phyloP scores from a whole-genome alignment of 2,888 invertebrate genomes.

The Ectropis crepuscularia region DNA sequence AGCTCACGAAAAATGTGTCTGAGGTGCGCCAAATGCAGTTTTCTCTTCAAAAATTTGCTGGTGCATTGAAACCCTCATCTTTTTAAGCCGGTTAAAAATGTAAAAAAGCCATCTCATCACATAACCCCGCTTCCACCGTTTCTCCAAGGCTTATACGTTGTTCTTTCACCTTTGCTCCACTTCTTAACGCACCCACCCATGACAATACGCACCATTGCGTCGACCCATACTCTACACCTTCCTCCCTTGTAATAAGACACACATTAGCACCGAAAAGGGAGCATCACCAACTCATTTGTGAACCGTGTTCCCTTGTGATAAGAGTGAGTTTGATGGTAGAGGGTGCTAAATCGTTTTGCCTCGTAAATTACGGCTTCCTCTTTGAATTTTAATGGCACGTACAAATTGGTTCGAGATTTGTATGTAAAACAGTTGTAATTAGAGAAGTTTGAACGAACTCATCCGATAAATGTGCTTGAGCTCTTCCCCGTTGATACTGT shows the following conservation, averaged over 20 bases:
- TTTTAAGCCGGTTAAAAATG: too few relatives aligned
- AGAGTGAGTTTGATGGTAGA: slow-evolving; percentile 22
- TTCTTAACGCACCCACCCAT: slow-evolving; percentile 71
- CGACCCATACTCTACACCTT: slow-evolving; percentile 14
- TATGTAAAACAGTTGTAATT: slow-evolving; percentile 43
- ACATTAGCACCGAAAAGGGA: background rate
- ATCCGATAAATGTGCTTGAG: background rate
- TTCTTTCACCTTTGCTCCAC: slow-evolving; percentile 83
- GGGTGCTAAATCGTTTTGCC: slow-evolving; percentile 11
- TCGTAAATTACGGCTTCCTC: slow-evolving; percentile 56
- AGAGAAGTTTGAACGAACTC: slow-evolving; percentile 20
- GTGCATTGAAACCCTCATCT: too few relatives aligned
- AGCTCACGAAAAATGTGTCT: too few relatives aligned
- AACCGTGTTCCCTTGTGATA: slow-evolving; percentile 29
- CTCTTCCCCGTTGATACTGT: too few relatives aligned
- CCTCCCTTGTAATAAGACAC: background rate
- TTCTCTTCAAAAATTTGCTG: too few relatives aligned
- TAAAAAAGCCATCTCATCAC: slow-evolving; percentile 2
- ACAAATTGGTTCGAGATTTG: slow-evolving; percentile 45
- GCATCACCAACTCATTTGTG: slow-evolving; percentile 1
- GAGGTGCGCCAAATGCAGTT: too few relatives aligned
- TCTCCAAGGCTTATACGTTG: slow-evolving; percentile 50
- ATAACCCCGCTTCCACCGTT: slow-evolving; percentile 32
- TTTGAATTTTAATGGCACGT: slow-evolving; percentile 44
- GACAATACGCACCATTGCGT: slow-evolving; percentile 70